Evolutionary conservation across 2,113 vertebrate species (phyloP).

Genomic region (Scalopus aquaticus): DNA sequence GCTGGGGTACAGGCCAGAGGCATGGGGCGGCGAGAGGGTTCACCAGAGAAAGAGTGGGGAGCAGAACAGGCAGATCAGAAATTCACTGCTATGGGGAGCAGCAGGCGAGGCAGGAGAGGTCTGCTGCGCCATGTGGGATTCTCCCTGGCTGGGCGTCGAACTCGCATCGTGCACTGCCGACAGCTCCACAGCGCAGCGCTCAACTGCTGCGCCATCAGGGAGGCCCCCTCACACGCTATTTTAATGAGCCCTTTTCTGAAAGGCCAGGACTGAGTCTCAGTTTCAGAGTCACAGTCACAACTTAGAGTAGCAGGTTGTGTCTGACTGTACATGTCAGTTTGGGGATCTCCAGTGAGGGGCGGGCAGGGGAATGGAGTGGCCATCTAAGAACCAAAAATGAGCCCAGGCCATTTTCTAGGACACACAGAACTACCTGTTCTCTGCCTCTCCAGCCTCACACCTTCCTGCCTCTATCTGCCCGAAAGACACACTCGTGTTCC

Average conservation of each 20-base stretch:
- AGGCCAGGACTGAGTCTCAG: neutral
- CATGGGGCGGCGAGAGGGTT: too few species aligned
- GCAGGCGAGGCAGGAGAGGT: too few species aligned
- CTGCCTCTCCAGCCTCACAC: rapidly evolving
- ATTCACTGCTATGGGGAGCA: too few species aligned
- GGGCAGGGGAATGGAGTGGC: neutral
- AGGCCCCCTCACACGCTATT: too few species aligned
- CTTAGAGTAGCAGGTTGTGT: neutral
- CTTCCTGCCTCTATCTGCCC: neutral
- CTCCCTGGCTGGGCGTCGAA: too few species aligned
- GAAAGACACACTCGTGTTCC: rapidly evolving
- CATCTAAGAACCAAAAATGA: neutral
- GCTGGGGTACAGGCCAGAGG: too few species aligned
- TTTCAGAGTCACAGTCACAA: neutral
- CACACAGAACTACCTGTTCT: neutral
- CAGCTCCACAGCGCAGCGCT: too few species aligned
- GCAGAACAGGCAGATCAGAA: too few species aligned
- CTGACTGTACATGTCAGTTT: neutral
- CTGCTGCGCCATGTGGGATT: too few species aligned
- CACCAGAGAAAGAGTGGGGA: too few species aligned
- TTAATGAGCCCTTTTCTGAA: neutral
- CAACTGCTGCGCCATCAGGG: too few species aligned
- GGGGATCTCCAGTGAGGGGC: neutral
- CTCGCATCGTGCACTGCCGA: too few species aligned
- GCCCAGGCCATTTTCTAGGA: neutral